phyloP scores from a whole-genome alignment of 2,113 vertebrate species.

The Semnornis frantzii region DNA sequence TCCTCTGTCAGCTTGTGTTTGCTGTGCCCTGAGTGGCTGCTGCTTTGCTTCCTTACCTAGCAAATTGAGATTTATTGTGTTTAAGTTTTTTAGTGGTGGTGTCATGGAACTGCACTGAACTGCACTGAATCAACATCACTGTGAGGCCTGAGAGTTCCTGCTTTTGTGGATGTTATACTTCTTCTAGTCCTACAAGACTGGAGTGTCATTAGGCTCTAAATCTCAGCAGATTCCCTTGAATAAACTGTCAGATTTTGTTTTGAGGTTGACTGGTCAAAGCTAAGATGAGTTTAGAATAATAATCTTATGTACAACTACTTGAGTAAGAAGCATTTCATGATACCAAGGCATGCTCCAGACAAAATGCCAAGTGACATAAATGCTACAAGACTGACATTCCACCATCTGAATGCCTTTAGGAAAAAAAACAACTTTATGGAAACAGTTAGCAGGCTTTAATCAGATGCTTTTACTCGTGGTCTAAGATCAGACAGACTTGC shows the following conservation, averaged over 20 bases:
- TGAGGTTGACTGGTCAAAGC: conserved; percentile 32
- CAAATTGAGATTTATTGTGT: conserved; percentile 10
- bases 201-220: neutral
- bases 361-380: conserved; percentile 33
- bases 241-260: conserved; percentile 38
- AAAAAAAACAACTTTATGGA: neutral
- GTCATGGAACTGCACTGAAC: conserved; percentile 26
- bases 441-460: neutral
- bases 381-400: neutral
- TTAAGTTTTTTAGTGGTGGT: conserved; percentile 49
- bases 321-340: conserved; percentile 15
- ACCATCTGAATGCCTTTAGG: neutral
- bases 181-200: neutral
- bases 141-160: neutral
- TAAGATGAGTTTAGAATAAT: conserved; percentile 30
- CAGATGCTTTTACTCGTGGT: neutral
- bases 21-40: neutral
- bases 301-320: conserved; percentile 38
- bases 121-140: neutral
- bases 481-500: neutral
- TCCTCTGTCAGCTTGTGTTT: conserved; percentile 13
- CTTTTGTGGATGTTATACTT: neutral
- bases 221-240: neutral
- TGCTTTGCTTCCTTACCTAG: conserved; percentile 35
- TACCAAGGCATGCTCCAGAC: neutral